Base-by-base conservation (phyloP, 2,888 invertebrate genomes). In the Drosophila rubida region DNA sequence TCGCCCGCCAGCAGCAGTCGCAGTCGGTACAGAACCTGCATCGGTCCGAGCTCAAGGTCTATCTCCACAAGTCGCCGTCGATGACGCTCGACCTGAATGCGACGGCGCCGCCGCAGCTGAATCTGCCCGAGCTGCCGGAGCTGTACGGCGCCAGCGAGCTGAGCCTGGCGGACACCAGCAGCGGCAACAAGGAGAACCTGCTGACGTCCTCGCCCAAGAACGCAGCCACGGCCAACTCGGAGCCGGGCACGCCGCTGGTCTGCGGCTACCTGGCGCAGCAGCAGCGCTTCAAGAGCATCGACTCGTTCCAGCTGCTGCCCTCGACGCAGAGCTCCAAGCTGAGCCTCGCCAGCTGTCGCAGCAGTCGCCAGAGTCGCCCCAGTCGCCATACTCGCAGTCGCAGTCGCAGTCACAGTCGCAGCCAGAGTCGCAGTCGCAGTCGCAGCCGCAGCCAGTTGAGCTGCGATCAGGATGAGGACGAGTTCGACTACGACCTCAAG, bases 1-100 rank as follows among this genome's bases (percentile, higher is more conserved):
- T 86, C 0, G 70, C 69, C 13, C 80, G 82, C 8, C 90, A 88
- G 6, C 86, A 78, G 35, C 88, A 90, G 46, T 92, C 92, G 0
- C 85, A 90, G 53, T 92, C 92, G 0, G 91, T 84, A 3, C 87
- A 89, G 58, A 92, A 91, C 72, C 71, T 92, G 13, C 90, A 91
- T 60, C 87, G 90, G 25, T 81, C 91, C 2, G 92, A 92, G 63
- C 65, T 91, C 0, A 90, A 89, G 23, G 86, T 92, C 0, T 90
- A 83, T 61, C 73, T 92, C 2, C 89, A 91, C 49, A 91, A 90
- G 65, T 87, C 90, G 2, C 90, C 91, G 14, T 91, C 92, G 4
- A 75, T 91, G 71, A 67, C 88, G 37, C 51, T 91, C 16, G 80
- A 89, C 45, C 62, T 84, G 50, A 83, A 89, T 7, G 60, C 78